Base-by-base conservation (phyloP, 2,797 vertebrate genomes). In the Pyrocephalus nanus region DNA sequence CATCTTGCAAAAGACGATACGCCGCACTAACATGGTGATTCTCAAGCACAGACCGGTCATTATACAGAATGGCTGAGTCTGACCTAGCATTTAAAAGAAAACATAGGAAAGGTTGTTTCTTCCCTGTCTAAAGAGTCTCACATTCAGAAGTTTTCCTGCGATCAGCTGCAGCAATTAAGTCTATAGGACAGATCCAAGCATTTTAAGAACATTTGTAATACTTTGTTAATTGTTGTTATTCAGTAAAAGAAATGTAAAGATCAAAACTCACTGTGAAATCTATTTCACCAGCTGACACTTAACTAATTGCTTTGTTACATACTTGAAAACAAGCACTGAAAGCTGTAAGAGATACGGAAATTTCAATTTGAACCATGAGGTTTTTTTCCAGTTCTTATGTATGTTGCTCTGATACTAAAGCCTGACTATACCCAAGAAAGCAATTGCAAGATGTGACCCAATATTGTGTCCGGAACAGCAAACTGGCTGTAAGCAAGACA, bases 1-100 rank as follows among this genome's bases (percentile, higher is more conserved):
- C 99, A 12, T 98, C 98, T 95, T 99, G 99, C 20, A 99, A 97
- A 80, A 99, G 99, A 60, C 98, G 99, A 91, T 99, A 99, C 0
- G 98, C 98, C 12, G 99, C 98, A 38, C 99, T 99, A 54, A 99
- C 97, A 4, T 99, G 99, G 92, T 99, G 99, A 94, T 99, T 99
- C 97, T 99, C 99, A 80, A 98, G 97, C 48, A 99, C 99, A 25
- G 99, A 98, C 4, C 98, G 98, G 92, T 99, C 99, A 21, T 99
- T 99, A 95, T 99, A 99, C 25, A 99, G 96, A 97, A 99, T 98
- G 42, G 99, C 99, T 71, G 98, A 97, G 97, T 99, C 99, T 51
- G 99, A 99, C 97, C 99, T 99, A 62, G 57, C 40, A 47, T 93
- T 76, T 48, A 88, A 98, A 81, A 95, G 58, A 94, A 84, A 94